phyloP scores from a whole-genome alignment of 2,113 vertebrate genomes.

The Myrmecobius fasciatus region DNA sequence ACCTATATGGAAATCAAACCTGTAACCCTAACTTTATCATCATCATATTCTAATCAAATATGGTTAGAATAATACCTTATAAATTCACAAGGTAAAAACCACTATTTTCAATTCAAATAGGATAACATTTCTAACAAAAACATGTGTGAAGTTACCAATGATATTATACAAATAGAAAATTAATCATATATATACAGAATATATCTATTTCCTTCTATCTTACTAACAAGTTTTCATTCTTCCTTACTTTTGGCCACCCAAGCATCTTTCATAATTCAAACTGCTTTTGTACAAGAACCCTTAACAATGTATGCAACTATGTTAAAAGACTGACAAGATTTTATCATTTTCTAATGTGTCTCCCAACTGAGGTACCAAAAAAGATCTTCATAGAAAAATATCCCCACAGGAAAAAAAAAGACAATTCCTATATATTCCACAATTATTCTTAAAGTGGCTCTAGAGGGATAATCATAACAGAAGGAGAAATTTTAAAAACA shows the following conservation, averaged over 20 bases:
- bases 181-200: constrained; percentile 23
- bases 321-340: not conserved
- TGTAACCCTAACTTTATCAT: not conserved
- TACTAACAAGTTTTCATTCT: not conserved
- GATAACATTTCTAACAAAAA: not conserved
- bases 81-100: not conserved
- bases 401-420: constrained; percentile 43
- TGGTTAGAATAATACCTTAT: not conserved
- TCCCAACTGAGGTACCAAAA: constrained; percentile 25
- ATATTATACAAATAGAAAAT: not conserved
- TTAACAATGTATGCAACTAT: constrained; percentile 39
- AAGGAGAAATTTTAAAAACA: not conserved
- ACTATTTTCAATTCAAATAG: not conserved
- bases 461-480: constrained; percentile 10
- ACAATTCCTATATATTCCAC: constrained; percentile 45
- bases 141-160: not conserved
- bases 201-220: constrained; percentile 3
- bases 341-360: constrained; percentile 26
- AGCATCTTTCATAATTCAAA: constrained; percentile 45
- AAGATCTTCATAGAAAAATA: constrained; percentile 45
- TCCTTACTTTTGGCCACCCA: constrained; percentile 38
- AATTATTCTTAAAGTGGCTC: constrained; percentile 38
- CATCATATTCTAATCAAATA: constrained; percentile 15
- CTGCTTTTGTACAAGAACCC: constrained; percentile 26
- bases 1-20: not conserved